Evolutionary conservation across 1,140 invertebrate species (phyloP).

Genomic region (Zaprionus nigranus): DNA sequence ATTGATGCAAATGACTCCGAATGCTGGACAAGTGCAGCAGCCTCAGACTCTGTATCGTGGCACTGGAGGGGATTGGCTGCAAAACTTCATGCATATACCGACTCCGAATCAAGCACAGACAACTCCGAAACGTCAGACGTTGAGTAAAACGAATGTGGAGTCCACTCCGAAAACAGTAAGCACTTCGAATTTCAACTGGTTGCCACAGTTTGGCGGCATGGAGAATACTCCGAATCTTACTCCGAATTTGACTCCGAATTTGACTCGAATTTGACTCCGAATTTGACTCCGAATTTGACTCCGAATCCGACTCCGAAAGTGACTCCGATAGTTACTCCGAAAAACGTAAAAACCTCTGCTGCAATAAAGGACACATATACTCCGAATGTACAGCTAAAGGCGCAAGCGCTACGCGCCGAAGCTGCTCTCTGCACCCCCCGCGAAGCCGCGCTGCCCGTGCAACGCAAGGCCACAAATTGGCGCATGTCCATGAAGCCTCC

Average conservation of each 20-base stretch:
- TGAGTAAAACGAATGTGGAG: not conserved
- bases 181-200: not conserved
- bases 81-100: not conserved
- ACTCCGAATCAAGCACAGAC: not conserved
- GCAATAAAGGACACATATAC: not conserved
- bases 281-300: not conserved
- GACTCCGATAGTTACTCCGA: not conserved
- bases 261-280: not conserved
- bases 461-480: not conserved
- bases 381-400: not conserved
- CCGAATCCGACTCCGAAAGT: not conserved
- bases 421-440: not conserved
- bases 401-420: not conserved
- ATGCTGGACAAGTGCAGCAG: not conserved
- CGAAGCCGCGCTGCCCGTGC: not conserved
- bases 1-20: not conserved
- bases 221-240: not conserved
- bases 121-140: not conserved
- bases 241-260: not conserved
- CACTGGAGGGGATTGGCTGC: not conserved
- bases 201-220: not conserved
- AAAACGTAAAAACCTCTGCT: no score
- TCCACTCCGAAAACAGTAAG: not conserved
- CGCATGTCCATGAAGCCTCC: not conserved
- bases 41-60: not conserved